These are phyloP conservation scores for Machimus rusticus DNA, from an alignment of 2,888 invertebrate species.

Conservation along the genomic window DNA sequence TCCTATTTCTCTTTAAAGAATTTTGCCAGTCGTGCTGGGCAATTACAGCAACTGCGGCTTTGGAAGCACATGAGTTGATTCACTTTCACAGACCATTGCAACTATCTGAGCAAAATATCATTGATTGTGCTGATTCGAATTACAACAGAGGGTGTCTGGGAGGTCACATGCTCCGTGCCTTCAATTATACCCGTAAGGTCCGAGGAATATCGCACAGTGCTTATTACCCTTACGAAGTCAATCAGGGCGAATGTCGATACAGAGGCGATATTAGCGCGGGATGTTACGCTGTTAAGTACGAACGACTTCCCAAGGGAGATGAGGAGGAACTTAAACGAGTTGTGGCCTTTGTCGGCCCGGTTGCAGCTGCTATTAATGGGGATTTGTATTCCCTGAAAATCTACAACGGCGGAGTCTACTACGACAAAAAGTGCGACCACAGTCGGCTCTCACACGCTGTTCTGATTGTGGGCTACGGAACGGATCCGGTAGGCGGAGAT, in stretches of 20 bases:
- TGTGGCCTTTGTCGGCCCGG: conserved; percentile 42
- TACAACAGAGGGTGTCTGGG: conserved; percentile 31
- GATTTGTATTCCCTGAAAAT: conserved; percentile 10
- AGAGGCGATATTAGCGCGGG: neutral
- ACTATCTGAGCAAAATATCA: conserved; percentile 28
- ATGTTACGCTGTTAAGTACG: neutral
- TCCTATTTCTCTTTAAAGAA: neutral
- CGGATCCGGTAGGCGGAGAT: conserved; percentile 29
- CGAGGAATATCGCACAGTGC: neutral
- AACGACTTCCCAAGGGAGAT: conserved; percentile 27
- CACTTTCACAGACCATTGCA: neutral
- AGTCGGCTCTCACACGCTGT: conserved; percentile 23
- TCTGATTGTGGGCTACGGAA: conserved; percentile 45
- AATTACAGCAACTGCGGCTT: neutral
- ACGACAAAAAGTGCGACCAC: conserved; percentile 34
- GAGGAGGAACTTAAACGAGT: conserved; percentile 40
- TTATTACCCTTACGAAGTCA: conserved; percentile 20
- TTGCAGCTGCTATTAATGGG: conserved; percentile 42
- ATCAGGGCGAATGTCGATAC: neutral
- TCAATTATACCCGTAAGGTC: neutral
- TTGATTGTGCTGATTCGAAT: conserved; percentile 32
- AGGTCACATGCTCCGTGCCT: conserved; percentile 27
- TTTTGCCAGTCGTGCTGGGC: conserved; percentile 31
- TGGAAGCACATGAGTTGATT: conserved; percentile 26
- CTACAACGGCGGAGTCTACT: conserved; percentile 41